Percentiles rank a stretch among this genome's conserved stretches.
Evolutionary conservation across 2,888 invertebrate genomes (phyloP).

Genomic region (Pemphredon lugubris): DNA sequence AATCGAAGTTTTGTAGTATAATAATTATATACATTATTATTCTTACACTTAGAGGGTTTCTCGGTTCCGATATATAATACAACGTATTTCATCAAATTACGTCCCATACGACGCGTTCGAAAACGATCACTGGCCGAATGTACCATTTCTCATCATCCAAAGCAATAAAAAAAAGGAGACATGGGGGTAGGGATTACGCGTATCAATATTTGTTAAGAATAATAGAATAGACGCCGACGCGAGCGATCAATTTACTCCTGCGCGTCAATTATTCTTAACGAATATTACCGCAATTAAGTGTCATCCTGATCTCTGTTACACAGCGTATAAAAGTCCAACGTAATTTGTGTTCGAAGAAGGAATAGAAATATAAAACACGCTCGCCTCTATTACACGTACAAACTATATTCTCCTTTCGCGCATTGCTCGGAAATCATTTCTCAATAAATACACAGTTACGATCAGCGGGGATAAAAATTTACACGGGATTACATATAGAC

Average conservation of each 20-base stretch:
- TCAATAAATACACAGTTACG: neutral
- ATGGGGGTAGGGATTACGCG: neutral
- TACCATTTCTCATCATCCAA: neutral
- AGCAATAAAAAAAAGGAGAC: neutral
- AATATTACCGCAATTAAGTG: too few relatives aligned
- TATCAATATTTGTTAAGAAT: too few relatives aligned
- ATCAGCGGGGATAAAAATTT: neutral
- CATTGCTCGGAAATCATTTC: neutral
- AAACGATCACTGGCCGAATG: conserved; percentile 54
- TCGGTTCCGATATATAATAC: conserved; percentile 75
- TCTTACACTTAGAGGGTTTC: conserved; percentile 74
- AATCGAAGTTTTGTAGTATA: conserved; percentile 73
- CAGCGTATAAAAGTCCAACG: too few relatives aligned
- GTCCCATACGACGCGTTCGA: conserved; percentile 50
- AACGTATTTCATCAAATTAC: conserved; percentile 58
- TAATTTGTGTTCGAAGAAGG: too few relatives aligned
- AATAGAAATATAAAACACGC: too few relatives aligned
- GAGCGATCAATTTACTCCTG: too few relatives aligned
- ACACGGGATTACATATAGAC: neutral
- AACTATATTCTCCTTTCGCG: too few relatives aligned
- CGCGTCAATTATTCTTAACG: too few relatives aligned
- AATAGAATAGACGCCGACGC: too few relatives aligned
- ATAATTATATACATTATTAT: conserved; percentile 78
- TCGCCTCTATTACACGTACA: too few relatives aligned
- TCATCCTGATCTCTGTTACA: too few relatives aligned